Evolutionary conservation across 2,113 vertebrate species (phyloP), one percentile per base, ranked within the genome.

Genomic region (Leuciscus idus): DNA sequence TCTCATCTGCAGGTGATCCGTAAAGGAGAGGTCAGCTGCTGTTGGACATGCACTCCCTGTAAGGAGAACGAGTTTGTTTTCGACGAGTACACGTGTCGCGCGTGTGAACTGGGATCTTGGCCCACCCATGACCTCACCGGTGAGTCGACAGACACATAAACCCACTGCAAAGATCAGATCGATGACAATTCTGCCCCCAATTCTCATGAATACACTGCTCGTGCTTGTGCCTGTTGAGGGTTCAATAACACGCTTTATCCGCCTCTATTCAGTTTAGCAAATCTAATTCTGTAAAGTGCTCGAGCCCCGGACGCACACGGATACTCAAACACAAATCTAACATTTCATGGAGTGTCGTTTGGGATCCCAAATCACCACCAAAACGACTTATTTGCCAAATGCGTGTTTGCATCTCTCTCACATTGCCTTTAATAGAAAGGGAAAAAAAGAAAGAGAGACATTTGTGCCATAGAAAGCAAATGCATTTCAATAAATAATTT

Each of bases 21-120:
- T 89, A 99, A 99, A 93, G 98, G 98, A 52, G 98, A 99, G 92
- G 98, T 99, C 87, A 99, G 98, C 90, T 99, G 98, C 82, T 99
- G 98, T 30, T 99, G 98, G 98, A 99, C 98, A 3, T 99, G 98
- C 85, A 99, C 98, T 1, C 97, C 96, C 12, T 99, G 98, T 74
- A 99, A 99, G 88, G 98, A 99, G 36, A 99, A 99, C 0, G 98
- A 99, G 88, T 98, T 96, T 75, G 97, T 99, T 39, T 99, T 94
- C 85, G 98, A 99, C 48, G 98, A 99, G 89, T 99, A 99, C 82
- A 99, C 98, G 0, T 99, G 98, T 92, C 96, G 96, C 82, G 97
- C 98, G 0, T 99, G 98, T 88, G 96, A 96, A 17, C 95, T 99
- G 0, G 98, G 98, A 59, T 97, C 97, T 83, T 99, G 98, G 98